Percentiles rank a stretch among this genome's conserved stretches.
Conservation (phyloP, 2,888 invertebrate genomes). For the Mesoligia furuncula region DNA sequence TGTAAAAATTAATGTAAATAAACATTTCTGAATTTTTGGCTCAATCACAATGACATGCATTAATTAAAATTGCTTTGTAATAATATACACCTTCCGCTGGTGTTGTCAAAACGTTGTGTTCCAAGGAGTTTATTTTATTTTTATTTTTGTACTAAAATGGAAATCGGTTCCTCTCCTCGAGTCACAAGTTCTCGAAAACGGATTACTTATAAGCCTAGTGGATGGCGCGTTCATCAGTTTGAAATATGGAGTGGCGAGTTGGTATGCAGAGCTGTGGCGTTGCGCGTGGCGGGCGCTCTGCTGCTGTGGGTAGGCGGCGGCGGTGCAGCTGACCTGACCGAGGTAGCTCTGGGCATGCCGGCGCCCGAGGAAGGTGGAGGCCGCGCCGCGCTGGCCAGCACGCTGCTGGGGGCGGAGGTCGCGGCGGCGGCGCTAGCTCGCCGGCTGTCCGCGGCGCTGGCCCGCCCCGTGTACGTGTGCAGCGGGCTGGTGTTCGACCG, state of each 20-base stretch:
- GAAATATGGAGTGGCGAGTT: slow-evolving; percentile 79
- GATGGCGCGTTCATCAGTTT: slow-evolving; percentile 79
- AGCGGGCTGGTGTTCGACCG: slow-evolving; percentile 73
- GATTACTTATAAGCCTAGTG: slow-evolving; percentile 75
- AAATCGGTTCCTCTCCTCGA: slow-evolving; percentile 64
- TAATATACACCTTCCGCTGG: background rate
- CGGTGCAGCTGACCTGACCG: slow-evolving; percentile 65
- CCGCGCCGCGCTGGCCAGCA: slow-evolving; percentile 63
- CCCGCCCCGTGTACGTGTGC: slow-evolving; percentile 75
- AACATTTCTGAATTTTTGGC: background rate
- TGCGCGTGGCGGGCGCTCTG: slow-evolving; percentile 77
- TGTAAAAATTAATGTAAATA: background rate
- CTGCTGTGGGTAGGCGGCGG: slow-evolving; percentile 79
- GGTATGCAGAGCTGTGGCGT: slow-evolving; percentile 73
- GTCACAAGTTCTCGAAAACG: slow-evolving; percentile 71
- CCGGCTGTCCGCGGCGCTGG: slow-evolving; percentile 71
- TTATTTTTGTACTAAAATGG: slow-evolving; percentile 26
- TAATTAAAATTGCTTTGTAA: background rate
- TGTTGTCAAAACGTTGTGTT: background rate
- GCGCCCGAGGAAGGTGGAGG: slow-evolving; percentile 14
- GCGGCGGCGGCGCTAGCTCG: slow-evolving; percentile 72
- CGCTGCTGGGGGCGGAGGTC: slow-evolving; percentile 67
- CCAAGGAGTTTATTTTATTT: background rate
- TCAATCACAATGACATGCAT: background rate
- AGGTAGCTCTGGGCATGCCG: slow-evolving; percentile 75